These are phyloP conservation scores for Anas acuta DNA, from an alignment of 2,797 vertebrate species.

Conservation along the genomic window DNA sequence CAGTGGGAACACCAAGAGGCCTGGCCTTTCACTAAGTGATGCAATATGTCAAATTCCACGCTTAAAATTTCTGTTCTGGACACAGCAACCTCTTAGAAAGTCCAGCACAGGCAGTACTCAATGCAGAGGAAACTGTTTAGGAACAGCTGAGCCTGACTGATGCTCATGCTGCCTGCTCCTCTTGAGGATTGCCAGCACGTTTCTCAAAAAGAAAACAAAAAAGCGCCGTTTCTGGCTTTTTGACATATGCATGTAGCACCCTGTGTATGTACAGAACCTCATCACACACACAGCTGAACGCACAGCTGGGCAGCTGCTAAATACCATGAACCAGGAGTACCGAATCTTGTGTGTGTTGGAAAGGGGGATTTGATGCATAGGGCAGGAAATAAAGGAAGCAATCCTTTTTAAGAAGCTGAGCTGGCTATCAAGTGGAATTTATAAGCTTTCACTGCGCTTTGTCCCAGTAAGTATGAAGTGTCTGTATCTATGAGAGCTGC, in stretches of 20 bases:
- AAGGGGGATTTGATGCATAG: not conserved
- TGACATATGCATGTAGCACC: fast-evolving
- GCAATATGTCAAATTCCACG: not conserved
- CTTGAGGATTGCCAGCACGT: not conserved
- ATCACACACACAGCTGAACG: fast-evolving
- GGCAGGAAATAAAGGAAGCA: not conserved
- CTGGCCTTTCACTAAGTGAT: not conserved
- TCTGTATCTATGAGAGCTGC: not conserved
- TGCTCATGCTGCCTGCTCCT: not conserved
- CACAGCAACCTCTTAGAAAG: not conserved
- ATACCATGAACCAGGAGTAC: not conserved
- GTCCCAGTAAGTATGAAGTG: not conserved
- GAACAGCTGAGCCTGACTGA: not conserved
- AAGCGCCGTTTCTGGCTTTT: not conserved
- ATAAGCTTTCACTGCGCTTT: not conserved
- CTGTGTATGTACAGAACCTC: not conserved
- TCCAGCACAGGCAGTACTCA: not conserved
- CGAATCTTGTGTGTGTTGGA: not conserved
- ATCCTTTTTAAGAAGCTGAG: not conserved
- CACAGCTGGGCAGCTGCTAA: not conserved
- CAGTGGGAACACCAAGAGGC: not conserved
- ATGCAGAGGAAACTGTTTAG: not conserved
- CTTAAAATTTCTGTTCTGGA: not conserved
- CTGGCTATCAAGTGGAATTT: not conserved
- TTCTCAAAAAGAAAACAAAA: not conserved